phyloP scores from a whole-genome alignment of 2,888 invertebrate species.

The Eupithecia subfuscata region DNA sequence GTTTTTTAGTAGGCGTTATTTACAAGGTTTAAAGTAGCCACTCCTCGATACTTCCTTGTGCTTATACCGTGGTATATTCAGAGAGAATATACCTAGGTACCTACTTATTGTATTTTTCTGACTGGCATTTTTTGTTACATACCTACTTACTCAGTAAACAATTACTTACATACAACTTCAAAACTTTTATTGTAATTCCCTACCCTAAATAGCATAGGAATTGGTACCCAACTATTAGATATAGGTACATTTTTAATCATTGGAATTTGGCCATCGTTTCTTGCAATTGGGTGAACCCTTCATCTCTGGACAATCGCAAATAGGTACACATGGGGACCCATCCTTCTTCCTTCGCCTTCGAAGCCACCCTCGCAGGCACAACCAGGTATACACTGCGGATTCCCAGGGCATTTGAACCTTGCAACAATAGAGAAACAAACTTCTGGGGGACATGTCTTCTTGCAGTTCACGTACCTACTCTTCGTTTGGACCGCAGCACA shows the following conservation, averaged over 20 bases:
- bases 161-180: conserved; percentile 1
- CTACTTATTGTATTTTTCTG: conserved; percentile 47
- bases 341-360: conserved; percentile 41
- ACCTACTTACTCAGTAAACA: conserved; percentile 24
- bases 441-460: conserved; percentile 50
- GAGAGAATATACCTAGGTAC: conserved; percentile 79
- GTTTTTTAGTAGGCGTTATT: conserved; percentile 55
- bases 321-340: conserved; percentile 47
- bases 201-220: background rate
- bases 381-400: conserved; percentile 39
- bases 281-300: conserved; percentile 15
- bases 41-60: conserved; percentile 73
- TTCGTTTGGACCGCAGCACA: conserved; percentile 43
- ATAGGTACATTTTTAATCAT: no score
- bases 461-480: conserved; percentile 44
- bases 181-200: background rate
- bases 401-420: conserved; percentile 43
- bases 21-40: conserved; percentile 68
- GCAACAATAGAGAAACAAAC: conserved; percentile 45
- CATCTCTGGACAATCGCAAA: conserved; percentile 46
- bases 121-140: conserved; percentile 12
- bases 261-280: background rate
- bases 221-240: background rate
- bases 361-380: conserved; percentile 52
- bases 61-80: conserved; percentile 75